Evolutionary conservation across 1,140 invertebrate species (phyloP), one percentile per base, ranked within the genome.

Genomic region (Lysiphlebus fabarum): DNA sequence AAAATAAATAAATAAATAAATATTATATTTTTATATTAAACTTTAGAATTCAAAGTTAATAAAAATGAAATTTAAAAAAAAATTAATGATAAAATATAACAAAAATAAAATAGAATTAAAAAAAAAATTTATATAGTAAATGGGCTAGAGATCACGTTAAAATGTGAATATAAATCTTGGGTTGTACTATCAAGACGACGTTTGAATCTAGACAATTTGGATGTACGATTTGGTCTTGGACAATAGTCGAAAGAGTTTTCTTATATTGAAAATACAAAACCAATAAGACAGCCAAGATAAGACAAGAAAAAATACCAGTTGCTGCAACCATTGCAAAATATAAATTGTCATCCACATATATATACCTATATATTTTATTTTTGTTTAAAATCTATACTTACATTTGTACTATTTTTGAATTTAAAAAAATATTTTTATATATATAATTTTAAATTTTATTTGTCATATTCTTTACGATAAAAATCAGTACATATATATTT

Each of bases 161-260:
- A 59, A 50, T 41, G 38, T 43, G 42, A 33, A 42, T 59, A 59
- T 59, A 59, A 59, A 59, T 59, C 57, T 59, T 42, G 12, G 26
- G 34, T 26, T 48, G 38, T 49, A 53, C n/a, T 26, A 40, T 36
- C 50, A 36, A 59, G 50, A 53, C 49, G 50, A 53, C 57, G 40
- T 53, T 59, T 50, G 38, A 59, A 59, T 59, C 57, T 59, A 59
- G 41, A 59, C 57, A 40, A 53, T 59, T 50, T 42, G 44, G 45
- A 49, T 37, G 57, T 36, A 34, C 38, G 44, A 56, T 17, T 40
- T 34, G 17, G 17, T 10, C 33, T 45, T 41, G 57, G 57, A 59
- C 57, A 59, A 47, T 50, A 11, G 50, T 33, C 42, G 34, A 37
- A 41, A 53, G 41, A 59, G 42, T 50, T 26, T 26, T 47, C 41